A percentile compares a stretch with the other conserved stretches of the same genome.
These are phyloP conservation scores for Brachyptera putata DNA, from an alignment of 2,888 invertebrate species.

Conservation along the genomic window DNA sequence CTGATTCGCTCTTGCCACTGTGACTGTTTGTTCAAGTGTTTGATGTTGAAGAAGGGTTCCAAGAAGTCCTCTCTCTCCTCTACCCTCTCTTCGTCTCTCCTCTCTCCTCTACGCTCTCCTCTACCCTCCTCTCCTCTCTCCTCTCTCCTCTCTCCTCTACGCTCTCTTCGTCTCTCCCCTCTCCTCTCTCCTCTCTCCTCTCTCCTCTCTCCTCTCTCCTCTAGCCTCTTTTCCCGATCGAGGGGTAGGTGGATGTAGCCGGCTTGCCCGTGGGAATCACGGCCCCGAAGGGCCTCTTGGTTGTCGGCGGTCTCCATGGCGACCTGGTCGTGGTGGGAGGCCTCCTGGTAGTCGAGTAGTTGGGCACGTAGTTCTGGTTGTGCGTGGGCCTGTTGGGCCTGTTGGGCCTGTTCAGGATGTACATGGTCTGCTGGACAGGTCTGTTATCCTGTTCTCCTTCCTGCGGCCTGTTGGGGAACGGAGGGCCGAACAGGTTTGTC, in stretches of 20 bases:
- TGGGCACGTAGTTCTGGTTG: background rate
- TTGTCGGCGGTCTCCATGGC: background rate
- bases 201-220: background rate
- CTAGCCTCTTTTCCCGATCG: background rate
- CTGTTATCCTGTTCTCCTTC: too few species aligned
- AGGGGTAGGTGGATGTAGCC: background rate
- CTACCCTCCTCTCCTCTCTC: too few species aligned
- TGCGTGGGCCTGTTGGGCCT: background rate
- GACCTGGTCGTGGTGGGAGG: background rate
- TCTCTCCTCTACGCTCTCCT: too few species aligned
- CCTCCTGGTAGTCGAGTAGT: background rate
- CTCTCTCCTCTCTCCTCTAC: too few species aligned
- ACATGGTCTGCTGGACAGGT: background rate
- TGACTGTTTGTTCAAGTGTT: too few species aligned
- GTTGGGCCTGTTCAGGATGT: background rate
- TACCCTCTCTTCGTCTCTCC: too few species aligned
- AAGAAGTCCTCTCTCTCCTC: too few species aligned
- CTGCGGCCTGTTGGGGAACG: background rate
- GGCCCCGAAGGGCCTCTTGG: background rate
- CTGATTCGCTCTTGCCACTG: too few species aligned
- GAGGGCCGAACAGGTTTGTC: background rate
- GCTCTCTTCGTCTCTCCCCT: too few species aligned
- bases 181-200: background rate
- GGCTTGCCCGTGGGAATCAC: slow-evolving; percentile 7
- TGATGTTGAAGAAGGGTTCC: too few species aligned